Conservation (phyloP, 2,113 vertebrate species). For the Petaurus breviceps region DNA sequence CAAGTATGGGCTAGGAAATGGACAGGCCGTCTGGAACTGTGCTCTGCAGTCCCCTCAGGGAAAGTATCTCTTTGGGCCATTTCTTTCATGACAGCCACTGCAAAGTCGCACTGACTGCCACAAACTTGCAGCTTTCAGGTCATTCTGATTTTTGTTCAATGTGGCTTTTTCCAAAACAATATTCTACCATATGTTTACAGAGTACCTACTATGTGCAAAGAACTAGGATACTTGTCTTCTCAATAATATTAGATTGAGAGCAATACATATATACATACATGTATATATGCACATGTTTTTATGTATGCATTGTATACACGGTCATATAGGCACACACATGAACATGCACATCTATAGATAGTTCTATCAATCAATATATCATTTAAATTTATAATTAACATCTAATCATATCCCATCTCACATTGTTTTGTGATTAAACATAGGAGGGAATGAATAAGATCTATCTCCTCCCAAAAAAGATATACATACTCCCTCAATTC, state of each 20-base stretch:
- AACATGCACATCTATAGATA: neutral
- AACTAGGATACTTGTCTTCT: neutral
- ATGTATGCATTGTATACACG: neutral
- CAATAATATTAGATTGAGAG: neutral
- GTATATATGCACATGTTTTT: neutral
- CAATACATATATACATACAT: neutral
- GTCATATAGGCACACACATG: no score
- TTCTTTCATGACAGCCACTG: neutral
- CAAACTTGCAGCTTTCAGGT: neutral
- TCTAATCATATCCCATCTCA: neutral
- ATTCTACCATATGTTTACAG: neutral
- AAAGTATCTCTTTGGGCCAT: neutral
- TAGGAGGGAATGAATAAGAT: neutral
- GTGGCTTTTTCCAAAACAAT: neutral
- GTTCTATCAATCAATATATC: neutral
- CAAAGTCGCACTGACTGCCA: neutral
- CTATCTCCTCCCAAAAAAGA: neutral
- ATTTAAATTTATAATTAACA: neutral
- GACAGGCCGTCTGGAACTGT: neutral
- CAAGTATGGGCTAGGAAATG: neutral
- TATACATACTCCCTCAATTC: neutral
- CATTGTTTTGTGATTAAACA: neutral
- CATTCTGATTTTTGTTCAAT: constrained; percentile 4
- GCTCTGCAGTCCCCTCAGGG: fast-evolving
- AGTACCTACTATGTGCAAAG: neutral